phyloP scores from a whole-genome alignment of 2,888 invertebrate species.

The Meliscaeva auricollis region DNA sequence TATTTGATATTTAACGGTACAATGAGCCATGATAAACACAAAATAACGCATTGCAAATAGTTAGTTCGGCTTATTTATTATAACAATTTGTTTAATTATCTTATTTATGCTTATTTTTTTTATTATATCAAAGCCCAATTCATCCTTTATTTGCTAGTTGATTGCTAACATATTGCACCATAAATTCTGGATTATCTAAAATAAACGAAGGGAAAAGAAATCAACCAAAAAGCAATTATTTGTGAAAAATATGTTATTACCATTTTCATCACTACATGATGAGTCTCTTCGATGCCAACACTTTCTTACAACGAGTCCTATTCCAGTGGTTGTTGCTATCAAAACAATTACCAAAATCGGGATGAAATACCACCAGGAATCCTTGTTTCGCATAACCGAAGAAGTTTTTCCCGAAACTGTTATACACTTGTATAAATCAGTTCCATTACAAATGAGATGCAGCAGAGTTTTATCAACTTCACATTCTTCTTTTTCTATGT shows the following conservation, averaged over 20 bases:
- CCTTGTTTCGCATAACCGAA: neutral
- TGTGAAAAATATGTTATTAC: neutral
- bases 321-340: neutral
- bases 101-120: too few species aligned
- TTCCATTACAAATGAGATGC: conserved; percentile 45
- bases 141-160: neutral
- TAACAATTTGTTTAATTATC: too few species aligned
- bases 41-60: too few species aligned
- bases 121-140: too few species aligned
- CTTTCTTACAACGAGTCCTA: neutral
- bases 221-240: neutral
- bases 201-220: neutral
- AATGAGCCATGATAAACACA: too few species aligned
- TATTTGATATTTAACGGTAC: too few species aligned
- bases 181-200: conserved; percentile 9
- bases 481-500: conserved; percentile 14
- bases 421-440: conserved; percentile 30
- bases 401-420: neutral
- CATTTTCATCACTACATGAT: neutral
- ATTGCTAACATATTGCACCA: conserved; percentile 27
- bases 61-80: too few species aligned
- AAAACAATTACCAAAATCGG: neutral
- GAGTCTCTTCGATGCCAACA: neutral
- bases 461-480: neutral
- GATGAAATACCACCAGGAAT: conserved; percentile 17